Base-by-base conservation (phyloP, 2,113 vertebrate species). In the Pluvialis apricaria region DNA sequence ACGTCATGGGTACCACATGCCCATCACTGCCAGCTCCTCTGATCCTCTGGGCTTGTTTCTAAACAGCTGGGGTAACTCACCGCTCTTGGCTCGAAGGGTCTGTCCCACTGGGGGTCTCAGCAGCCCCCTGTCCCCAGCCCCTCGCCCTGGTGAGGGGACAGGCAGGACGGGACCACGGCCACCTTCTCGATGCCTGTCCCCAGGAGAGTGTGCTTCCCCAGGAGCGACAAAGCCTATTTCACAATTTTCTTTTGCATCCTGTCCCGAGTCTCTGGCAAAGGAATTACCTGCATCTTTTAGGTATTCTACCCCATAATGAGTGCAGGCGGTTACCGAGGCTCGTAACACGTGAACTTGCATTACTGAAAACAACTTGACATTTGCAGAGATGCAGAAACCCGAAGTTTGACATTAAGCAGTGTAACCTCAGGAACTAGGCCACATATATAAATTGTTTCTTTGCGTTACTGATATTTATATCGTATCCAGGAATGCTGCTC, bases 361-460 rank as follows among this genome's bases (percentile, higher is more conserved):
- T 64, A 31, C 76, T 89, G 86, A 92, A 95, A 96, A 95, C 82
- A 96, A 76, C 85, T 95, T 97, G 92, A 95, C 82, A 84, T 97
- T 97, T 96, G 42, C 85, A 92, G 73, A 87, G 80, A 92, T 54
- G 68, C n/a, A 72, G 61, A 86, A 82, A 69, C 25, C 42, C 70
- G 51, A 88, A 68, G 45, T 81, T 64, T 91, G 82, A 95, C 90
- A 90, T 96, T 94, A 94, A 84, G 25, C 66, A 80, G 10, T 1
- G 3, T 89, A 69, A 94, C 95, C 78, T 57, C 72, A 82, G 71
- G 86, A 73, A 70, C 40, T 77, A 32, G 38, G 32, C 55, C 51
- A 51, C 1, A 0, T 79, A 26, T 62, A 36, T 81, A 64, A 91
- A 75, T 79, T 49, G 86, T 76, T 72, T 84, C 57, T 57, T 58